Conservation (phyloP, 2,888 invertebrate genomes). For the Coecobrya sp. region DNA sequence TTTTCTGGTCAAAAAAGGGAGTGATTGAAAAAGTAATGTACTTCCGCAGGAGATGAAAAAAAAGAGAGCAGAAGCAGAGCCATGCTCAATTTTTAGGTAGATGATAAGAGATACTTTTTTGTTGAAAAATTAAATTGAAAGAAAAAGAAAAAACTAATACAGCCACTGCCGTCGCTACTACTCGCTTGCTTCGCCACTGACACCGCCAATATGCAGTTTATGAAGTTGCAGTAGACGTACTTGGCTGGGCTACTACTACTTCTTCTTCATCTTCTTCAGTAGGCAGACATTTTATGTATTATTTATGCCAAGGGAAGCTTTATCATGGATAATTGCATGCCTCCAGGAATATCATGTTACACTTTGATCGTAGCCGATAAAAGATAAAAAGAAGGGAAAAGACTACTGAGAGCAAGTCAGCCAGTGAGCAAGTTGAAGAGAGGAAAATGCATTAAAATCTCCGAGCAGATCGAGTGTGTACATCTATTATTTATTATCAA, state of each 20-base stretch:
- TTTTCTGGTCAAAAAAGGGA: conserved; percentile 59
- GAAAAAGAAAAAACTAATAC: conserved; percentile 35
- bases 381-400: conserved; percentile 60
- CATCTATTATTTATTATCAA: conserved; percentile 29
- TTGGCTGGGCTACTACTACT: conserved; percentile 46
- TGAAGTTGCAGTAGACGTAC: background rate
- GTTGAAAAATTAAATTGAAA: conserved; percentile 26
- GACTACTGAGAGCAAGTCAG: conserved; percentile 48
- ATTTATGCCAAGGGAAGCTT: conserved; percentile 66
- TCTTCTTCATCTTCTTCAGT: conserved; percentile 28
- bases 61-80: background rate
- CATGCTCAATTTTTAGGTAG: background rate
- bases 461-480: conserved; percentile 1
- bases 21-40: conserved; percentile 79
- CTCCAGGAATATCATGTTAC: conserved; percentile 82
- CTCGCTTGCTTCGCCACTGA: background rate
- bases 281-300: conserved; percentile 63
- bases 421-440: conserved; percentile 47
- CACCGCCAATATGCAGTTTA: background rate
- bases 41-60: conserved; percentile 63
- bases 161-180: background rate
- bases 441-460: conserved; percentile 43
- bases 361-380: conserved; percentile 80
- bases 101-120: conserved; percentile 8
- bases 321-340: conserved; percentile 79